Evolutionary conservation across 2,113 vertebrate genomes (phyloP).

Genomic region (Caranx ignobilis): DNA sequence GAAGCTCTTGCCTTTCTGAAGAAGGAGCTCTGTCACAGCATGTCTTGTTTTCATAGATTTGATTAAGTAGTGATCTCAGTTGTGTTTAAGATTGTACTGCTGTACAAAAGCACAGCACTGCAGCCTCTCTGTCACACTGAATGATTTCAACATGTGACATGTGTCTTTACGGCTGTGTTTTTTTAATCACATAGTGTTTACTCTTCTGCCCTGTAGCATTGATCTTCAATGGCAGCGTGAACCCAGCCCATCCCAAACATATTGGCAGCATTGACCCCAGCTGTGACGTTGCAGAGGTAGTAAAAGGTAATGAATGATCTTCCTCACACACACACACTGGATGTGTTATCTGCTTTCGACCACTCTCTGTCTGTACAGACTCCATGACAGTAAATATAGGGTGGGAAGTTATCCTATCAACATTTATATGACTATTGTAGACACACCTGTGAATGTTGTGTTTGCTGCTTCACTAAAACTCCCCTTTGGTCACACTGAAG

Average conservation of each 20-base stretch:
- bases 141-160: neutral
- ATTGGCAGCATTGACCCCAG: slow-evolving; percentile 98
- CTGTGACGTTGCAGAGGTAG: slow-evolving; percentile 94
- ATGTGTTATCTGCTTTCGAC: neutral
- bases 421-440: neutral
- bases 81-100: neutral
- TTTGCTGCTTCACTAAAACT: neutral
- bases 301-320: slow-evolving; percentile 87
- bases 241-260: slow-evolving; percentile 92
- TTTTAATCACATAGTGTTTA: neutral
- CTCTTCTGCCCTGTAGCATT: slow-evolving; percentile 85
- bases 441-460: neutral
- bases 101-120: neutral
- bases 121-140: neutral
- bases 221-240: slow-evolving; percentile 91
- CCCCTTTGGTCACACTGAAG: neutral
- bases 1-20: too few species aligned
- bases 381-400: neutral
- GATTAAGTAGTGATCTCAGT: neutral
- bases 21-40: neutral
- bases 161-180: neutral
- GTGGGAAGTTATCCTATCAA: neutral
- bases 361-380: slow-evolving; percentile 8
- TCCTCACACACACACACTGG: neutral
- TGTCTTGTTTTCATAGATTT: neutral